Base-by-base conservation (phyloP, 2,888 invertebrate species). In the Elysia crispata region DNA sequence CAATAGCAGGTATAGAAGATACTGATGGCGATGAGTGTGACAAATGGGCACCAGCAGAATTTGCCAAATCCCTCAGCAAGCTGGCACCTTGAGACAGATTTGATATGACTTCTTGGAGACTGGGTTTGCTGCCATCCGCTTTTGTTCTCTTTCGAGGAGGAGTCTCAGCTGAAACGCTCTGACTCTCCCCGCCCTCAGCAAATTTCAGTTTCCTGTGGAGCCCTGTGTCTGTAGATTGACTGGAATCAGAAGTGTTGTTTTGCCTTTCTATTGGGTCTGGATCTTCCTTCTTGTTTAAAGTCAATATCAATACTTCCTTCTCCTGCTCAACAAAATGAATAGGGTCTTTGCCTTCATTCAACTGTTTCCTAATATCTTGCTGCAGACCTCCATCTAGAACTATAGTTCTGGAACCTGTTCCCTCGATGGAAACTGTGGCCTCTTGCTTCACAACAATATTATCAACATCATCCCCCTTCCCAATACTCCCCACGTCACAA, bases 71-170 rank as follows among this genome's bases (percentile, higher is more conserved):
- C 54, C 66, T 78, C 31, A 72, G 30, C 20, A 79, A 31, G 3
- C 50, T 57, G 54, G 74, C 79, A 30, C 86, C 85, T 30, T 85
- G 84, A 30, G 87, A 86, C 74, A 88, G 80, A 78, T 88, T 86
- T 20, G 87, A 86, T 69, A 88, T 86, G 18, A 87, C 88, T 69
- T 86, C 86, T 64, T 87, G 86, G 18, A 88, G 83, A 60, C 84
- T 85, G 28, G 82, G 85, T 11, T 85, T 84, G n/a, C 81, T 76
- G 54, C 69, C 77, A 15, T 79, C 81, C 5, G 80, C 33, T 67
- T 81, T 82, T 15, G 72, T 67, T 66, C 69, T 78, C 78, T 15
- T n/a, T n/a, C 73, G 20, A 23, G 60, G 60, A 20, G 69, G 57
- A 23, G 25, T 30, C 15, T 69, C 70, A 23, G 67, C 69, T 15